Evolutionary conservation across 2,888 invertebrate genomes (phyloP).

Genomic region (Alentia gelatinosa): DNA sequence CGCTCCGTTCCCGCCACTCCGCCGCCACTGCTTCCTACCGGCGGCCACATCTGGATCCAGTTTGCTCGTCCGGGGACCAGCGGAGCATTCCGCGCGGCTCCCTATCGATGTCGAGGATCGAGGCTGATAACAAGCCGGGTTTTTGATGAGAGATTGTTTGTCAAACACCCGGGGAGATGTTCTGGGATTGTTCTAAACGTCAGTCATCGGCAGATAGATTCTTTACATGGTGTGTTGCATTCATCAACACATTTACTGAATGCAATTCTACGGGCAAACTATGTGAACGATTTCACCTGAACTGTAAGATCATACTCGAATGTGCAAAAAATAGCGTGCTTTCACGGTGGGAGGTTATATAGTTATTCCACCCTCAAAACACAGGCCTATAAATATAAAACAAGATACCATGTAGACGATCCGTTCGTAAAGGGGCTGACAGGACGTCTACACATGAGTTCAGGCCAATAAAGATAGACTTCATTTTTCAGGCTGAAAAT

Average conservation of each 20-base stretch:
- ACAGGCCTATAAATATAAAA: too few relatives aligned
- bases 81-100: not conserved
- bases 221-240: not conserved
- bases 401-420: too few relatives aligned
- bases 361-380: too few relatives aligned
- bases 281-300: too few relatives aligned
- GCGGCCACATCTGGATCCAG: slow-evolving; percentile 23
- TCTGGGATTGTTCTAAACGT: not conserved
- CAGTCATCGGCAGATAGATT: not conserved
- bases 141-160: slow-evolving; percentile 48
- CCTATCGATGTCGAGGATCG: slow-evolving; percentile 2
- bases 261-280: too few relatives aligned
- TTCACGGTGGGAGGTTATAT: too few relatives aligned
- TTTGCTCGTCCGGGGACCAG: not conserved
- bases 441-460: too few relatives aligned
- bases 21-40: not conserved
- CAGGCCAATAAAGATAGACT: too few relatives aligned
- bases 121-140: slow-evolving; percentile 21
- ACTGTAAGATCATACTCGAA: too few relatives aligned
- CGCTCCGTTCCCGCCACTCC: not conserved
- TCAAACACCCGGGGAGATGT: not conserved
- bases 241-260: not conserved
- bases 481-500: too few relatives aligned
- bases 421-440: too few relatives aligned
- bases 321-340: too few relatives aligned